These are phyloP conservation scores for Larimichthys polyactis DNA, from an alignment of 2,113 vertebrate genomes.

Conservation along the genomic window DNA sequence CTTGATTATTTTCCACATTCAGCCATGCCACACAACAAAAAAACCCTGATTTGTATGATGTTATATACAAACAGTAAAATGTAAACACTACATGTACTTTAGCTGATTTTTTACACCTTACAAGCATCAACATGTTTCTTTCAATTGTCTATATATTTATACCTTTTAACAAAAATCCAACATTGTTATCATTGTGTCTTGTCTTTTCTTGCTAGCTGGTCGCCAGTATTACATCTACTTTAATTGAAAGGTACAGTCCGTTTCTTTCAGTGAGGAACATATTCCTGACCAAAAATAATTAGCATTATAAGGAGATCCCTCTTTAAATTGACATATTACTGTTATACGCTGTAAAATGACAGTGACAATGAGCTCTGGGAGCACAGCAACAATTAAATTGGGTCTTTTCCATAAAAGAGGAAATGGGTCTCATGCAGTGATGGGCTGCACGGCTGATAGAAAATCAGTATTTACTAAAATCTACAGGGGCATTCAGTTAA, in stretches of 20 bases:
- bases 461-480: conserved; percentile 30
- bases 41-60: neutral
- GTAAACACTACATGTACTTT: neutral
- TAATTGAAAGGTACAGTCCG: neutral
- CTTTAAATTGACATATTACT: neutral
- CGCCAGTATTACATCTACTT: neutral
- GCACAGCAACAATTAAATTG: neutral
- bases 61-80: neutral
- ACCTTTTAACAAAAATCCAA: neutral
- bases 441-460: neutral
- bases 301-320: too few species aligned
- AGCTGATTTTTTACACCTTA: neutral
- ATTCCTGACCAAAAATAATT: neutral
- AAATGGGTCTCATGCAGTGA: neutral
- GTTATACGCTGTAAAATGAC: neutral
- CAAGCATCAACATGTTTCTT: neutral
- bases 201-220: neutral
- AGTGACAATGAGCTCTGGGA: neutral
- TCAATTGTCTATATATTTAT: neutral
- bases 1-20: neutral
- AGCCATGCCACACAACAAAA: neutral
- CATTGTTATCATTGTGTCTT: neutral
- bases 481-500: conserved; percentile 15
- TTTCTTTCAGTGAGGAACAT: neutral
- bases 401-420: neutral